Conservation (phyloP, 2,113 vertebrate genomes). For the Neogale vison region DNA sequence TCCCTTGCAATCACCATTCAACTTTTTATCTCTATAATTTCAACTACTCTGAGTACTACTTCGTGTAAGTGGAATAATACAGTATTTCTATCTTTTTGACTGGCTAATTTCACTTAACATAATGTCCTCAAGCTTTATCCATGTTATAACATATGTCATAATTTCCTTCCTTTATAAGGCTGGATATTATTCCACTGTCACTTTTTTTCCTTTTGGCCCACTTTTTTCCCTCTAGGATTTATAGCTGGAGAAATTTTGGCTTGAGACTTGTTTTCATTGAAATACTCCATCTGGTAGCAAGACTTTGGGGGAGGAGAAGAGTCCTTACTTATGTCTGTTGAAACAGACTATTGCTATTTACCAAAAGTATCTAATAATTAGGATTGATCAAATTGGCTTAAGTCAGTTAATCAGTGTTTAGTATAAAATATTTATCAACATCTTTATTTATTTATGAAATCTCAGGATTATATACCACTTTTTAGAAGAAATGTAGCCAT, state of each 20-base stretch:
- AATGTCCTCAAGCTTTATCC: not conserved
- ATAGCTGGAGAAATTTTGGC: not conserved
- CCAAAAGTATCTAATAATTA: not conserved
- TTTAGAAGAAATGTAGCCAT: not conserved
- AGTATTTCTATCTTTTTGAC: not conserved
- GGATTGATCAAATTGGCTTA: not conserved
- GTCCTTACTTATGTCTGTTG: not conserved
- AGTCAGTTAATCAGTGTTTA: not conserved
- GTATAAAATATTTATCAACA: not conserved
- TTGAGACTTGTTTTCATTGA: not conserved
- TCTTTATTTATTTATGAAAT: slow-evolving; percentile 41
- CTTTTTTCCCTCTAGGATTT: not conserved
- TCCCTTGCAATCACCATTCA: not conserved
- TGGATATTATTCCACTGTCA: not conserved
- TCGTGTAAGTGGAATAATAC: not conserved
- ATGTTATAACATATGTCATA: not conserved
- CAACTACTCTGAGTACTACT: not conserved
- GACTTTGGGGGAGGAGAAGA: not conserved
- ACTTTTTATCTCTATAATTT: not conserved
- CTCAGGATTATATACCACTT: not conserved
- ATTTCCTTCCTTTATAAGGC: not conserved
- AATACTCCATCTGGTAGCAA: not conserved
- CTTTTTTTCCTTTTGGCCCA: not conserved
- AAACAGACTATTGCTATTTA: not conserved
- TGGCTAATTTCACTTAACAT: not conserved